phyloP scores from a whole-genome alignment of 2,113 vertebrate species.

The Malurus cyaneus region DNA sequence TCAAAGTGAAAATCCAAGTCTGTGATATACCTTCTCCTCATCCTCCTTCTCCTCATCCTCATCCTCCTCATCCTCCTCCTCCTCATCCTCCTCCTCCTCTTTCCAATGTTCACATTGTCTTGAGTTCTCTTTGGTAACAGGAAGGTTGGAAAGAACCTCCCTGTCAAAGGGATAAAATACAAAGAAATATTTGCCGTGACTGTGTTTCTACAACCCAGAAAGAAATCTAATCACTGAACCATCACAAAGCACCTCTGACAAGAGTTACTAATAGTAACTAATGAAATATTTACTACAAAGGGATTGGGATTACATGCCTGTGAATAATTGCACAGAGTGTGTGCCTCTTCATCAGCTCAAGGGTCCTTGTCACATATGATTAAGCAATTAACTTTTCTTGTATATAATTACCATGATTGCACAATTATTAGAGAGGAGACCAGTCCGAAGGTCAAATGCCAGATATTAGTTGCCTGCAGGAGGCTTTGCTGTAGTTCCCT shows the following conservation, averaged over 20 bases:
- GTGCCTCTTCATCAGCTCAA: not conserved
- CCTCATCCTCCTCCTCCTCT: not conserved
- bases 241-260: not conserved
- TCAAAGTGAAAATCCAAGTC: not conserved
- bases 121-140: not conserved
- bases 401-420: not conserved
- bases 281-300: constrained; percentile 4
- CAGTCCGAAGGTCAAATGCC: not conserved
- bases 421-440: not conserved
- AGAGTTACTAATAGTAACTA: not conserved
- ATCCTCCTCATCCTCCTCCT: not conserved
- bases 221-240: constrained; percentile 1
- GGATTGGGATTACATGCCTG: constrained; percentile 6
- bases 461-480: not conserved
- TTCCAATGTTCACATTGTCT: not conserved
- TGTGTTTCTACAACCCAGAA: not conserved
- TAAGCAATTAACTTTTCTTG: not conserved
- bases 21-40: not conserved
- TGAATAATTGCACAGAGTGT: not conserved
- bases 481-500: not conserved
- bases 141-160: not conserved
- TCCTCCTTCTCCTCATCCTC: not conserved
- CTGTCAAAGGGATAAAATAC: not conserved
- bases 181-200: not conserved
- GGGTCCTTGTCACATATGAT: not conserved